Percentiles rank a stretch among this genome's conserved stretches.
Evolutionary conservation across 1,140 invertebrate genomes (phyloP).

Genomic region (Frieseomelitta varia): DNA sequence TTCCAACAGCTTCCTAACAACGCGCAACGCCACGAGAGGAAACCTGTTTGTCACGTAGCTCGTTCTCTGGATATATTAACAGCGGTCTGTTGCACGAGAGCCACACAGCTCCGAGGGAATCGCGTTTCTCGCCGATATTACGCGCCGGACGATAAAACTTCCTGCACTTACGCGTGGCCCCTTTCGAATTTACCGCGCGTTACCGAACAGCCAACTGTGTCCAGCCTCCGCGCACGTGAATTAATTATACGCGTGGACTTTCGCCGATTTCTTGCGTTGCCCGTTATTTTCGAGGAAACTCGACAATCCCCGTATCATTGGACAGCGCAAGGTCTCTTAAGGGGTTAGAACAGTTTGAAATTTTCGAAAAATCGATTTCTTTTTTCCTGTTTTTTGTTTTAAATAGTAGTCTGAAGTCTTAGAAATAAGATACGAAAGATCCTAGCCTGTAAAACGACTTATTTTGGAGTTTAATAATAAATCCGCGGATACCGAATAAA

Average conservation of each 20-base stretch:
- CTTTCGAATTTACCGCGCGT: constrained; percentile 1
- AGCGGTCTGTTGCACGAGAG: constrained; percentile 59
- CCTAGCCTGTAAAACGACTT: no score
- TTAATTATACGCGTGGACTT: background rate
- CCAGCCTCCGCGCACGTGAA: background rate
- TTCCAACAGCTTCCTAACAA: constrained; percentile 60
- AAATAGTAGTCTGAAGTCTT: no score
- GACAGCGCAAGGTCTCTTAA: background rate
- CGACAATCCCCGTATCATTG: background rate
- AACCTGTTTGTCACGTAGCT: constrained; percentile 68
- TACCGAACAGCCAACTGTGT: background rate
- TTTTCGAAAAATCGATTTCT: no score
- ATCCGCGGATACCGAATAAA: no score
- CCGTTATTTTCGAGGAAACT: background rate
- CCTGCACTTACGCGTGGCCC: constrained; percentile 10
- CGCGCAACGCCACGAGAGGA: constrained; percentile 53
- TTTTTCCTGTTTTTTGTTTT: no score
- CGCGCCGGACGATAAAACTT: constrained; percentile 54
- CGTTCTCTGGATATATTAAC: constrained; percentile 66
- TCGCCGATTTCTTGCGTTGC: background rate
- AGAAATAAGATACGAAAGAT: no score
- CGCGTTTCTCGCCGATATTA: constrained; percentile 55
- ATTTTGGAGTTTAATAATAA: no score
- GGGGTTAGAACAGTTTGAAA: no score
- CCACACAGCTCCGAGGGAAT: constrained; percentile 55